Percentiles rank a stretch among this genome's conserved stretches.
Conservation (phyloP, 2,113 vertebrate genomes). For the Melanocharis versteri region DNA sequence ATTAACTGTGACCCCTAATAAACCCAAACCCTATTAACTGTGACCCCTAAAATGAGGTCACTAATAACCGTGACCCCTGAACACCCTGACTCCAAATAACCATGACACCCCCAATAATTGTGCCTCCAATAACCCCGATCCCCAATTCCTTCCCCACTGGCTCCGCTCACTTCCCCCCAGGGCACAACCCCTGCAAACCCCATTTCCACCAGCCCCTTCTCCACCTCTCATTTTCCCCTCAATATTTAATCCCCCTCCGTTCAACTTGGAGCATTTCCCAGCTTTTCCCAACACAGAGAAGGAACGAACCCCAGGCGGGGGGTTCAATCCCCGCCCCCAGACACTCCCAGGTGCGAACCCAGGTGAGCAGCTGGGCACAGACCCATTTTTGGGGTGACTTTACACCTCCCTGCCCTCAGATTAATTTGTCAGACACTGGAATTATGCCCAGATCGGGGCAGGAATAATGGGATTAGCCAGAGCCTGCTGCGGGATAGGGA, state of each 20-base stretch:
- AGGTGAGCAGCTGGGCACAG: background rate
- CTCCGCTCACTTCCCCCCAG: background rate
- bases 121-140: background rate
- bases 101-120: background rate
- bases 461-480: conserved; percentile 2
- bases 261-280: background rate
- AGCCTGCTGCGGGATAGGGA: background rate
- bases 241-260: background rate
- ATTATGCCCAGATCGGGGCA: background rate
- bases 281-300: background rate
- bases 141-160: no score
- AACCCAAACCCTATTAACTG: background rate
- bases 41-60: background rate
- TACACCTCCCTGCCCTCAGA: background rate
- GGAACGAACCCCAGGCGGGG: background rate
- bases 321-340: background rate
- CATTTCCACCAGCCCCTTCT: background rate
- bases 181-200: background rate
- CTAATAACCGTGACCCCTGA: background rate
- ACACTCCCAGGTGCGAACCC: background rate
- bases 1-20: background rate
- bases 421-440: background rate
- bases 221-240: rapidly evolving
- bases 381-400: background rate
- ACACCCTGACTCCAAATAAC: background rate